Evolutionary conservation across 2,888 invertebrate species (phyloP), one percentile per base, ranked within the genome.

Genomic region (Prosopocoilus inquinatus): DNA sequence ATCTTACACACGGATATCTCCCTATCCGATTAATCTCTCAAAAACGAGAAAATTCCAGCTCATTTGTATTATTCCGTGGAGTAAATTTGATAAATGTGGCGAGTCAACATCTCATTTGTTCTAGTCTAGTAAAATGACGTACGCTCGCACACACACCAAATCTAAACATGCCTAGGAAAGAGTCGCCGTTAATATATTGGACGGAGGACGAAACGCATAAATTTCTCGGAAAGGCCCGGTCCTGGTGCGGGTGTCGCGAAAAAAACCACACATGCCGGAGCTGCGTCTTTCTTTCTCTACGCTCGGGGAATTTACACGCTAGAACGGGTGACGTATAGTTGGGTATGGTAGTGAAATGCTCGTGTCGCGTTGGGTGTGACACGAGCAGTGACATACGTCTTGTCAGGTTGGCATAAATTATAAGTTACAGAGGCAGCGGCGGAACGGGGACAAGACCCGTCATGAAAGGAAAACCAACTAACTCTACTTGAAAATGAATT

Each of bases 361-460:
- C 66, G 66, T 65, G 66, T 65, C 63, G 68, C 64, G 67, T 60
- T 70, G 69, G 67, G 68, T 69, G 69, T 68, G 67, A 67, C 68
- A 64, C 59, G 66, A 65, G 57, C 66, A 62, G 59, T 70, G 69
- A 71, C 70, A 70, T 70, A 71, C 70, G 67, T 69, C 69, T 68
- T 68, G 69, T 69, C 67, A 68, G 63, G 65, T 64, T 66, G 64
- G 61, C 61, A 49, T 56, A 53, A 57, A 54, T 61, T 58, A 55
- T 62, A 58, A 55, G 55, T 58, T 57, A 58, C 62, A 50, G 55
- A 51, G 35, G 53, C 51, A 33, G 47, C 57, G 50, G 58, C 55
- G 50, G 52, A 58, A 58, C 58, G 48, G 55, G 57, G 52, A 28
- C 20, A 28, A 28, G 20, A 28, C 20, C 20, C 20, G 20, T 28